Base-by-base conservation (phyloP, 2,797 vertebrate genomes). In the Adrianichthys oophorus region DNA sequence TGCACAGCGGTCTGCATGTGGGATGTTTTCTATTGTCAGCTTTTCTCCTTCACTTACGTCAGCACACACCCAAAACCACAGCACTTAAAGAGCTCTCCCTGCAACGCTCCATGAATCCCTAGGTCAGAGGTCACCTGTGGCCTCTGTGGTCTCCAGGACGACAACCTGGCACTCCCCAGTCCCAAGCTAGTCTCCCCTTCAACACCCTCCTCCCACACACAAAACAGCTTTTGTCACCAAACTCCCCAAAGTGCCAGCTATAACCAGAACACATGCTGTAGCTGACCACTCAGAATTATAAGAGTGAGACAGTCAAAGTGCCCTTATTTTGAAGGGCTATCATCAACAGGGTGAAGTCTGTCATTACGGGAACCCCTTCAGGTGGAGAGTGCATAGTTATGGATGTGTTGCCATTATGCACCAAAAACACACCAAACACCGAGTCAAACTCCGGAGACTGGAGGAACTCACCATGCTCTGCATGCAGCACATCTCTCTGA, bases 61-160 rank as follows among this genome's bases (percentile, higher is more conserved):
- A 85, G 40, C 62, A 10, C 16, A 32, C 68, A 58, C 65, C 73
- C 65, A 59, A 49, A 64, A 70, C 74, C 85, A 61, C 51, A 65
- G 24, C 62, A 47, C 54, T 83, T 69, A 79, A 81, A 83, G 64
- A 65, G 58, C 59, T 61, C 72, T 44, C 76, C 68, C 72, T 56
- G 76, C 66, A 75, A 78, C 41, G 48, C 70, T 74, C 68, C 66
- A 32, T 55, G 72, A 76, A 75, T 81, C 76, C 68, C 62, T 37
- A 70, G 85, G 87, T 90, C 89, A 91, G 76, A 84, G 91, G 89
- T 92, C 89, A 80, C 71, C 78, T 78, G 80, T 76, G 89, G 87
- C 89, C 90, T 86, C 91, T 72, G 19, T 21, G 80, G 92, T 93
- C 82, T 85, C 91, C 91, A 91, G 3, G 90, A 88, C 87, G 68